Base-by-base conservation (phyloP, 2,113 vertebrate species). In the Panurus biarmicus region DNA sequence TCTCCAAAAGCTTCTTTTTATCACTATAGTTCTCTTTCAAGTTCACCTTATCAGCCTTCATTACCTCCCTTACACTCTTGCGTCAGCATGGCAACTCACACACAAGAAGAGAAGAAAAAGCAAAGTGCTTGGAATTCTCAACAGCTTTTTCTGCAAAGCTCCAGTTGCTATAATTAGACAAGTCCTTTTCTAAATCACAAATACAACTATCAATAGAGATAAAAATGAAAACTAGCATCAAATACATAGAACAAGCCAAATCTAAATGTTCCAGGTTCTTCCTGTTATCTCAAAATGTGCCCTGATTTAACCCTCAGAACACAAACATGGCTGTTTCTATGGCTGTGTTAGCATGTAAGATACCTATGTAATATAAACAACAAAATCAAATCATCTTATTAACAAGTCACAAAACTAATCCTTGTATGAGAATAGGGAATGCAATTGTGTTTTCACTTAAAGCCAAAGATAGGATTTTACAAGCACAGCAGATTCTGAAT, bases 171-270 rank as follows among this genome's bases (percentile, higher is more conserved):
- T 75, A 61, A 94, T 89, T 71, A 96, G 91, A 92, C 62, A 58
- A 92, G 25, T 23, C 79, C 57, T 81, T 74, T 90, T 67, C 91
- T 76, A 93, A 88, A 72, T 72, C 71, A 93, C 62, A 94, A 90
- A 62, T 40, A 69, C 85, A 96, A 91, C n/a, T 80, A 86, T 45
- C 81, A 97, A 51, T 56, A 64, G 65, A 44, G 57, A 96, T 65
- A 94, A 90, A 95, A 96, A 91, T 26, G 56, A 73, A 95, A 96
- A 78, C 9, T 60, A 65, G 70, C 57, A 70, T 72, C 76, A 93
- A 94, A 70, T 70, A 94, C 38, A 48, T 5, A 50, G 29, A 82
- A 89, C 26, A 74, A 90, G 73, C n/a, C 69, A 86, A 91, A 60
- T 23, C 51, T 26, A 77, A 67, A 33, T 31, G 35, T 87, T 89